These are phyloP conservation scores for Microcebus tavaratra DNA, from an alignment of 2,113 vertebrate genomes.

Conservation along the genomic window DNA sequence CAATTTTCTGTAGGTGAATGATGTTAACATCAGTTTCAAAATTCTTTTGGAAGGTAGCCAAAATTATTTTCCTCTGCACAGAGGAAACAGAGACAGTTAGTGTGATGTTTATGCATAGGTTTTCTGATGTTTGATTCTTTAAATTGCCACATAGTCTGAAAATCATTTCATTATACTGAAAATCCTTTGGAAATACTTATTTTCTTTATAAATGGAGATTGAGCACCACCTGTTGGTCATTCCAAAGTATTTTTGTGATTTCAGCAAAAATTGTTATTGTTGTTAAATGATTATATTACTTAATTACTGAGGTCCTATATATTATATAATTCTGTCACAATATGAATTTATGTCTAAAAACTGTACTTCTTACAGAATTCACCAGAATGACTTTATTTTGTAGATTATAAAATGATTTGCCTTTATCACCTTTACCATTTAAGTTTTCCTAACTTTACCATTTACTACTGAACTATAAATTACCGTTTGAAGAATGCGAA, in stretches of 20 bases:
- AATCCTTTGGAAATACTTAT: background rate
- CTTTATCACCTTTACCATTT: background rate
- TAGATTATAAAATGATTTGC: slow-evolving; percentile 1
- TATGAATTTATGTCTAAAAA: background rate
- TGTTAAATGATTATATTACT: background rate
- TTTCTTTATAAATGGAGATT: slow-evolving; percentile 54
- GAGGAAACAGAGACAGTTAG: background rate
- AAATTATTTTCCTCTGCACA: background rate
- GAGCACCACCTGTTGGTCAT: slow-evolving; percentile 77
- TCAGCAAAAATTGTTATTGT: background rate
- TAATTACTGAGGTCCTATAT: background rate
- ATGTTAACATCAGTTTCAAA: background rate
- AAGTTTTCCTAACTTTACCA: background rate
- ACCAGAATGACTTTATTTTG: background rate
- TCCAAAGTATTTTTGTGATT: slow-evolving; percentile 51
- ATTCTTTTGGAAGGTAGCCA: slow-evolving; percentile 18
- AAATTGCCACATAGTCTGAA: background rate
- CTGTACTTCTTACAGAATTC: background rate
- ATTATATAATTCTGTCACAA: background rate
- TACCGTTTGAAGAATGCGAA: background rate
- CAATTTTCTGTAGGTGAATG: background rate
- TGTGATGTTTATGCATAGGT: background rate
- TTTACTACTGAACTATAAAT: background rate
- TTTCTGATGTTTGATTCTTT: slow-evolving; percentile 44
- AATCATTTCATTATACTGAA: slow-evolving; percentile 16